Evolutionary conservation across 2,113 vertebrate species (phyloP).

Genomic region (Cyanistes caeruleus): DNA sequence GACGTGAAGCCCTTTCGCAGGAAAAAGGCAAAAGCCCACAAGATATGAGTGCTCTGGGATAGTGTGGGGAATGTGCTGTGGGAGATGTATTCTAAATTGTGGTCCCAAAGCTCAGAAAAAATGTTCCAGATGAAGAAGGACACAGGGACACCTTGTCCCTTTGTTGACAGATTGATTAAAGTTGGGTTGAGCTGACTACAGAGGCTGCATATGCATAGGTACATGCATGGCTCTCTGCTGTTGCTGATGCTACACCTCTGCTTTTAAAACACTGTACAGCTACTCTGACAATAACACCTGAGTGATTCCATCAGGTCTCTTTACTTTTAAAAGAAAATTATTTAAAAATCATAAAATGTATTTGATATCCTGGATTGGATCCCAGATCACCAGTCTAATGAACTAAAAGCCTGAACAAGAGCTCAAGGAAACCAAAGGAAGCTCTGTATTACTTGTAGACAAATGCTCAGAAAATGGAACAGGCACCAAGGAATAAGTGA

Average conservation of each 20-base stretch:
- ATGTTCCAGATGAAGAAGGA: neutral
- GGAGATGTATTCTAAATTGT: neutral
- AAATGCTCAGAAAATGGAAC: neutral
- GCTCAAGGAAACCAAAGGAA: neutral
- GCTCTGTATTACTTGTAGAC: neutral
- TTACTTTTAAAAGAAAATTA: neutral
- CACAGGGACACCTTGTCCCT: neutral
- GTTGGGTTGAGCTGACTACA: neutral
- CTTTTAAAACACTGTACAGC: neutral
- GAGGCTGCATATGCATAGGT: neutral
- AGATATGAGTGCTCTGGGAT: neutral
- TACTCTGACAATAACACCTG: neutral
- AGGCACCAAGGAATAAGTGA: conserved; percentile 4
- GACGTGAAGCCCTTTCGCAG: neutral
- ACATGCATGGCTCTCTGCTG: neutral
- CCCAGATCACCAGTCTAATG: neutral
- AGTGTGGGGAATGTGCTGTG: neutral
- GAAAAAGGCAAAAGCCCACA: neutral
- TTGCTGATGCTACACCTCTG: neutral
- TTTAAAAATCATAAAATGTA: neutral
- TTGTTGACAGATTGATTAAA: neutral
- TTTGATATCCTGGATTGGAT: neutral
- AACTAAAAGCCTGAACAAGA: neutral
- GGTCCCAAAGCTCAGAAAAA: neutral
- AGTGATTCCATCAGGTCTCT: neutral